These are phyloP conservation scores for Lethocerus indicus DNA, from an alignment of 1,140 invertebrate genomes.

Conservation along the genomic window DNA sequence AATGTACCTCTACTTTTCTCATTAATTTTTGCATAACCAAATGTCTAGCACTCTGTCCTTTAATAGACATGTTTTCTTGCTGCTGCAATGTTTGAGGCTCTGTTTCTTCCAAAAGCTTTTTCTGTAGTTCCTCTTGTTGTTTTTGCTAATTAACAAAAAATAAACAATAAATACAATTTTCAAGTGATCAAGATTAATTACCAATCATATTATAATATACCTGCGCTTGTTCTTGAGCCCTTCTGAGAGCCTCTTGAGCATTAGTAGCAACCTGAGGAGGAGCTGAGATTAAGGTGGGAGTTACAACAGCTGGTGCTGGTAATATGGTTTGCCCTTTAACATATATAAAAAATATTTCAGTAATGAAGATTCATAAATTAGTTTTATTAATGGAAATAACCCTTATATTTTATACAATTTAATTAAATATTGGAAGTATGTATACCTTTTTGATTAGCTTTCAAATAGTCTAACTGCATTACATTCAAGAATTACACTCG, in stretches of 20 bases:
- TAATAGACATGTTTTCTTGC: conserved; percentile 95
- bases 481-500: no score
- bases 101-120: conserved; percentile 71
- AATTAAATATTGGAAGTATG: no score
- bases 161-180: neutral
- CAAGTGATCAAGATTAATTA: conserved; percentile 2
- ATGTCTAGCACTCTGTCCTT: conserved; percentile 90
- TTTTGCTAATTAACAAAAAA: conserved; percentile 31
- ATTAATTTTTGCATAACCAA: conserved; percentile 98
- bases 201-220: conserved; percentile 7
- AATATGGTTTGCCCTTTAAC: no score
- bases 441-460: no score
- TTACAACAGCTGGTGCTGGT: conserved; percentile 25
- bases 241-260: conserved; percentile 32
- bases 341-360: neutral
- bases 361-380: neutral
- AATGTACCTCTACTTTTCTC: conserved; percentile 58
- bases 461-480: no score
- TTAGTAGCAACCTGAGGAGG: conserved; percentile 1
- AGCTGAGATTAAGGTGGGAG: conserved; percentile 26
- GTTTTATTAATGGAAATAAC: neutral
- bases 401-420: no score
- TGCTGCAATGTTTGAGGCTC: conserved; percentile 87
- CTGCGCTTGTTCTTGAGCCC: conserved; percentile 42
- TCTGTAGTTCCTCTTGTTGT: conserved; percentile 70